Conservation (phyloP, 2,888 invertebrate species). For the Miltochrista miniata region DNA sequence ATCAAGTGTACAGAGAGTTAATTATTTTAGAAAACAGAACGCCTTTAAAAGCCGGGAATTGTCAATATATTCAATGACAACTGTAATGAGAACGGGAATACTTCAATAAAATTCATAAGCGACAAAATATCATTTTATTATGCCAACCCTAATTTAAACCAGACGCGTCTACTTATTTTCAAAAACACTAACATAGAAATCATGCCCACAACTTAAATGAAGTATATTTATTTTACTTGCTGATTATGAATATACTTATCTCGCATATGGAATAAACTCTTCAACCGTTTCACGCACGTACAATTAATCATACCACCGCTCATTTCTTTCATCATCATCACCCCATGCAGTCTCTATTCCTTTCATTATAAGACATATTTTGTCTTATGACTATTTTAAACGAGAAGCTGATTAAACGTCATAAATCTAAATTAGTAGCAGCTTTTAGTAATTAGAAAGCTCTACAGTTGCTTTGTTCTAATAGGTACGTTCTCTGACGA, state of each 20-base stretch:
- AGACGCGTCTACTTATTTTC: too few species aligned
- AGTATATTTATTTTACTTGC: conserved; percentile 4
- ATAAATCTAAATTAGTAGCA: conserved; percentile 56
- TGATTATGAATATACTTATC: too few species aligned
- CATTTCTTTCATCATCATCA: conserved; percentile 11
- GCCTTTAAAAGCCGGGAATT: too few species aligned
- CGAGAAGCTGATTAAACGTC: conserved; percentile 24
- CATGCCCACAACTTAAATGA: neutral
- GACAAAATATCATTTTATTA: too few species aligned
- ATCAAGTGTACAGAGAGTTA: too few species aligned
- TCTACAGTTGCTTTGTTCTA: conserved; percentile 64
- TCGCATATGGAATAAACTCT: neutral
- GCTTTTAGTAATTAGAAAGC: conserved; percentile 69
- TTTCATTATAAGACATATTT: conserved; percentile 1
- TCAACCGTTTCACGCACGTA: conserved; percentile 1
- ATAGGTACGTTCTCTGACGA: conserved; percentile 29
- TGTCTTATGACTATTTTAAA: neutral
- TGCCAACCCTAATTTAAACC: too few species aligned
- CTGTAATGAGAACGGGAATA: too few species aligned
- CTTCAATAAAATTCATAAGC: too few species aligned
- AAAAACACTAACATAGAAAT: too few species aligned
- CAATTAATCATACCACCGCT: conserved; percentile 6
- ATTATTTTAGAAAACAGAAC: too few species aligned
- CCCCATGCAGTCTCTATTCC: conserved; percentile 7
- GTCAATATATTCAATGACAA: too few species aligned